Conservation (phyloP, 2,113 vertebrate species). For the Rhinogobius similis region DNA sequence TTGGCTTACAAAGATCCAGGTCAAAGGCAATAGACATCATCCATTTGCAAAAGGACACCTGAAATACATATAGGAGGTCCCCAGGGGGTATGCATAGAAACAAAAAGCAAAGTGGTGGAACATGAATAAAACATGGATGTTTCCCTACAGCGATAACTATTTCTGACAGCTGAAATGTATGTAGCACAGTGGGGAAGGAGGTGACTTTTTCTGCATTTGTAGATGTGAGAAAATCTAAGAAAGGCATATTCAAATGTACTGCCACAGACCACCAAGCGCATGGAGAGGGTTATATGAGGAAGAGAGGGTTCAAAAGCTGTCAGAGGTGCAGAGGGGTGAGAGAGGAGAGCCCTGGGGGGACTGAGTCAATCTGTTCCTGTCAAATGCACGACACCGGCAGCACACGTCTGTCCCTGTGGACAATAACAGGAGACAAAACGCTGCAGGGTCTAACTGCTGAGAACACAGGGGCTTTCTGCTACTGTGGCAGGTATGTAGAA, state of each 20-base stretch:
- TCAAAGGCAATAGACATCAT: conserved; percentile 3
- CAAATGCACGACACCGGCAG: conserved; percentile 20
- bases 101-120: conserved; percentile 12
- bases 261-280: conserved; percentile 2
- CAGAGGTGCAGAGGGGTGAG: conserved; percentile 10
- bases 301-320: conserved; percentile 22
- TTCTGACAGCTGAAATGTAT: conserved; percentile 21
- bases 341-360: conserved; percentile 25
- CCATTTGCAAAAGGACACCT: not conserved
- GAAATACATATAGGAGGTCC: not conserved
- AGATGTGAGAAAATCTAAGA: conserved; percentile 14
- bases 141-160: conserved; percentile 15
- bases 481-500: conserved; percentile 6
- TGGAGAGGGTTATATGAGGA: conserved; percentile 7
- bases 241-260: not conserved
- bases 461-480: conserved; percentile 27
- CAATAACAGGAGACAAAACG: conserved; percentile 32
- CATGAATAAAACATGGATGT: conserved; percentile 54
- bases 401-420: conserved; percentile 38
- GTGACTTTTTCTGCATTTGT: conserved; percentile 2
- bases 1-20: conserved; percentile 22
- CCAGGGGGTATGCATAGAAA: conserved; percentile 3
- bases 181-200: conserved; percentile 1
- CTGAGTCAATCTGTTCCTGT: conserved; percentile 25
- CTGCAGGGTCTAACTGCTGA: conserved; percentile 26